phyloP scores from a whole-genome alignment of 2,888 invertebrate genomes.

The Mylabris sibirica region DNA sequence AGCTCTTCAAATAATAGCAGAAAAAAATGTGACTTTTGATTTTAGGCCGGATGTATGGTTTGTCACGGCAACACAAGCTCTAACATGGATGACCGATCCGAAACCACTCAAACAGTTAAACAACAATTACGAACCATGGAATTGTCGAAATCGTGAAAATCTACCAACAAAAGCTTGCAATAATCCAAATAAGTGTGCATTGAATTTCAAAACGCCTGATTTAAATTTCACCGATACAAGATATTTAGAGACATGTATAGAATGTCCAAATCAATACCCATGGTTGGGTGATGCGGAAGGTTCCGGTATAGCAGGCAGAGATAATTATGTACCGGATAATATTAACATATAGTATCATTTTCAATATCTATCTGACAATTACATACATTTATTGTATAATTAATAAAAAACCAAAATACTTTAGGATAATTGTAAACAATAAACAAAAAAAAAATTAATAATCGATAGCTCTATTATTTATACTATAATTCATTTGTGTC shows the following conservation, averaged over 20 bases:
- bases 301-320: slow-evolving; percentile 78
- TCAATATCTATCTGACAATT: background rate
- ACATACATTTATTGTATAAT: too few species aligned
- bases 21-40: slow-evolving; percentile 38
- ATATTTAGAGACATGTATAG: slow-evolving; percentile 86
- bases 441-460: background rate
- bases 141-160: slow-evolving; percentile 74
- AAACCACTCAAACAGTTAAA: slow-evolving; percentile 72
- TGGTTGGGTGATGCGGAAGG: slow-evolving; percentile 90
- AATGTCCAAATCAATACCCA: slow-evolving; percentile 85
- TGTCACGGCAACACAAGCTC: slow-evolving; percentile 85
- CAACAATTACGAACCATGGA: slow-evolving; percentile 81
- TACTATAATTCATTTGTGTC: background rate
- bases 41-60: slow-evolving; percentile 85
- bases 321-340: slow-evolving; percentile 82
- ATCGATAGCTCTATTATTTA: background rate
- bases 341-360: slow-evolving; percentile 47
- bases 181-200: slow-evolving; percentile 82
- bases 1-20: too few species aligned
- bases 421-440: background rate
- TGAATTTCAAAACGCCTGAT: slow-evolving; percentile 79
- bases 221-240: slow-evolving; percentile 81
- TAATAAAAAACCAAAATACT: background rate
- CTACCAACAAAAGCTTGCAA: slow-evolving; percentile 80
- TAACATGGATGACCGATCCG: slow-evolving; percentile 91